Base-by-base conservation (phyloP, 2,113 vertebrate genomes). In the Tragelaphus buxtoni region DNA sequence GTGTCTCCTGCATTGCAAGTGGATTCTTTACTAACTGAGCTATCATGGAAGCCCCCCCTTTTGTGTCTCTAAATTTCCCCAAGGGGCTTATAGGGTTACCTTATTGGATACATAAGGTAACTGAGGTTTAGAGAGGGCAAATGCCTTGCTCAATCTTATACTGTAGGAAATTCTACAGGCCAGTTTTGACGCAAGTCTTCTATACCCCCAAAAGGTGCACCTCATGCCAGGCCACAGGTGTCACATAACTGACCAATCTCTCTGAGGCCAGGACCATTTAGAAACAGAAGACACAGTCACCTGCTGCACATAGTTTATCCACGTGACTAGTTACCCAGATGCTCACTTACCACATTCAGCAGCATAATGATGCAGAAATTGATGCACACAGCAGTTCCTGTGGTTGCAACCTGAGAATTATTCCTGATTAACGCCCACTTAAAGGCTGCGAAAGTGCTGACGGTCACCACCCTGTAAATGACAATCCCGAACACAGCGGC, bases 341-440 rank as follows among this genome's bases (percentile, higher is more conserved):
- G 39, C 39, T 74, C 81, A 98, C 99, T 99, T 98, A 99, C 99
- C 99, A 99, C 99, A 16, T 99, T 99, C 97, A 99, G 99, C 84
- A 99, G 98, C 99, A 99, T 99, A 97, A 99, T 99, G 98, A 99
- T 99, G 92, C 99, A 99, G 98, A 99, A 99, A 98, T 99, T 99
- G 98, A 99, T 99, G 98, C 99, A 99, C 74, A 99, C 99, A 1
- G 99, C 99, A 12, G 99, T 99, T 65, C 99, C 99, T 14, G 99
- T 99, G 87, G 99, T 99, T 61, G 99, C 99, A 94, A 99, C 99
- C 99, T 99, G 99, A 98, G 99, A 99, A 98, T 99, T 99, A 98
- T 99, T 99, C 98, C 99, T 99, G 99, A 99, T 99, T 97, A 99
- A 98, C 53, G 98, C 99, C 99, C 99, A 99, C 98, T 99, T 99